A percentile compares a stretch with the other conserved stretches of the same genome.
Conservation (phyloP, 2,797 vertebrate species). For the Percopsis omiscomaycus region DNA sequence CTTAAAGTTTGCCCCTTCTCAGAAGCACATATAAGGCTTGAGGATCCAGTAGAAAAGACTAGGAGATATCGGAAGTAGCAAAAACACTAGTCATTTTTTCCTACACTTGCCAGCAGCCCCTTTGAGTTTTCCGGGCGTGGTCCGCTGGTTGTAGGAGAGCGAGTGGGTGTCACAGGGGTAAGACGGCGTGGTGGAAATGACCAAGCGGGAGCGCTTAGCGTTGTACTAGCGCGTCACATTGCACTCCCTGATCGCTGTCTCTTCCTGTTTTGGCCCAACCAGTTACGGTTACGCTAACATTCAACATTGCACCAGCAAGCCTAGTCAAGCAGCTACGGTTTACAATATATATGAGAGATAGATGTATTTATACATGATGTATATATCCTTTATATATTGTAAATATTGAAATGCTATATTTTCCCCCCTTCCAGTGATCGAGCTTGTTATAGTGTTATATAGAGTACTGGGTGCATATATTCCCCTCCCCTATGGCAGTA, state of each 20-base stretch:
- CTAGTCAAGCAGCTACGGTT: slow-evolving; percentile 41
- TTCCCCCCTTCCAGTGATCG: slow-evolving; percentile 29
- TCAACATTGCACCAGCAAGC: slow-evolving; percentile 29
- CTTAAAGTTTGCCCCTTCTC: slow-evolving; percentile 49
- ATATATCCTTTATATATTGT: not conserved
- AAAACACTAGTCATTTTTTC: slow-evolving; percentile 16
- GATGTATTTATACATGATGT: slow-evolving; percentile 6
- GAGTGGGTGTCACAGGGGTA: not conserved
- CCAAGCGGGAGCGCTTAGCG: not conserved
- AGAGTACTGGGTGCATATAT: slow-evolving; percentile 38
- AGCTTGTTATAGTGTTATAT: slow-evolving; percentile 32
- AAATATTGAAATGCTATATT: slow-evolving; percentile 47
- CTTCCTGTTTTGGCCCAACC: slow-evolving; percentile 4
- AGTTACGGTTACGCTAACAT: slow-evolving; percentile 24
- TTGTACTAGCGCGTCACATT: no score
- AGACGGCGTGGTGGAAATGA: not conserved
- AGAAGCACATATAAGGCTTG: slow-evolving; percentile 72
- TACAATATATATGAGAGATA: slow-evolving; percentile 56
- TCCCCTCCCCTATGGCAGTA: slow-evolving; percentile 68
- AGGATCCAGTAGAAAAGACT: slow-evolving; percentile 50
- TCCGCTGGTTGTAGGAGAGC: slow-evolving; percentile 24
- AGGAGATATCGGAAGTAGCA: slow-evolving; percentile 32
- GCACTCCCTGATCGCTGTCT: not conserved
- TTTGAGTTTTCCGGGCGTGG: slow-evolving; percentile 28
- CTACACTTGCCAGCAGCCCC: slow-evolving; percentile 59